Evolutionary conservation across 2,888 invertebrate species (phyloP).

Genomic region (Cataglyphis rosenhaueri): DNA sequence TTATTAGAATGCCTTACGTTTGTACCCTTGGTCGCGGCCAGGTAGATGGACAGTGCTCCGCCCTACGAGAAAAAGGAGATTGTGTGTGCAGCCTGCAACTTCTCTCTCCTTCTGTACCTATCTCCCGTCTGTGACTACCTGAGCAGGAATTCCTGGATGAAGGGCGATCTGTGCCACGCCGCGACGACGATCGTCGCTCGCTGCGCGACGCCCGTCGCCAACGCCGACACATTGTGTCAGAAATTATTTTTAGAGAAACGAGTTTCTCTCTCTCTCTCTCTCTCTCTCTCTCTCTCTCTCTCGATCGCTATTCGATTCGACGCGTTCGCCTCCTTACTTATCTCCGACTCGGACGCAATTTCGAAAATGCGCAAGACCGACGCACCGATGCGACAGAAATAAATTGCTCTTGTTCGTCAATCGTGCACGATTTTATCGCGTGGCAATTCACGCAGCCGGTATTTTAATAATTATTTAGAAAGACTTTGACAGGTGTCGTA

Average conservation of each 20-base stretch:
- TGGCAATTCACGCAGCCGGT: slow-evolving; percentile 30
- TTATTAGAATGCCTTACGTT: slow-evolving; percentile 83
- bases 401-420: slow-evolving; percentile 29
- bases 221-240: slow-evolving; percentile 25
- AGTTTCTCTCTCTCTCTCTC: slow-evolving; percentile 46
- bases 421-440: slow-evolving; percentile 31
- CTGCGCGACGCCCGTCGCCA: slow-evolving; percentile 20
- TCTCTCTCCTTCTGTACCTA: slow-evolving; percentile 56
- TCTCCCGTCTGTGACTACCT: slow-evolving; percentile 59
- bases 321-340: slow-evolving; percentile 9
- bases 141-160: slow-evolving; percentile 45
- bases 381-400: slow-evolving; percentile 35
- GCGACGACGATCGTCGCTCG: slow-evolving; percentile 35
- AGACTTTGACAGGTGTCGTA: slow-evolving; percentile 40
- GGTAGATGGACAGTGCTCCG: slow-evolving; percentile 83
- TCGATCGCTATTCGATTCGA: slow-evolving; percentile 11
- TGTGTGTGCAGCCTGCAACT: slow-evolving; percentile 72
- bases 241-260: slow-evolving; percentile 70
- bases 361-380: slow-evolving; percentile 10
- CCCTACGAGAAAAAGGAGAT: slow-evolving; percentile 71
- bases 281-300: background rate
- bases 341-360: slow-evolving; percentile 10
- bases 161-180: slow-evolving; percentile 41
- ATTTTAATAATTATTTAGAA: slow-evolving; percentile 35
- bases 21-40: slow-evolving; percentile 77